Conservation (phyloP, 2,797 vertebrate genomes). For the Tympanoctomys barrerae region DNA sequence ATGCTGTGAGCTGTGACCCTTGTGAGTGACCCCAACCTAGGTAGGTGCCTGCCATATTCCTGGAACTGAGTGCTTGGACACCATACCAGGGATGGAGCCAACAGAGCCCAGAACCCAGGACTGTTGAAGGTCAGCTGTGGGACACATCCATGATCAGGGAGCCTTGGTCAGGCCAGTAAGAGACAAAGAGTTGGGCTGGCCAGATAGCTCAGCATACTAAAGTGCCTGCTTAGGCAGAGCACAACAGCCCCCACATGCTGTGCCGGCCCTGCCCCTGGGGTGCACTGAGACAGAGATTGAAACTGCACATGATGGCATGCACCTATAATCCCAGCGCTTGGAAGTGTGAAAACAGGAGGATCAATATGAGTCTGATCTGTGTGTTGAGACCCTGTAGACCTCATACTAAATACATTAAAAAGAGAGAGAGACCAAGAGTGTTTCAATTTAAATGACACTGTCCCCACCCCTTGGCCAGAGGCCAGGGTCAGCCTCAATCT, state of each 20-base stretch:
- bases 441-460: not conserved
- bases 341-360: too few relatives aligned
- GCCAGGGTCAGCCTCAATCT: not conserved
- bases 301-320: too few relatives aligned
- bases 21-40: not conserved
- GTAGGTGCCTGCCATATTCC: not conserved
- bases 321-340: too few relatives aligned
- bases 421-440: not conserved
- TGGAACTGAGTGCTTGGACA: not conserved
- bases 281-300: too few relatives aligned
- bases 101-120: not conserved
- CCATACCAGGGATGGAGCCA: not conserved
- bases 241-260: too few relatives aligned
- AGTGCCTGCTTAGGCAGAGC: too few relatives aligned
- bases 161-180: not conserved
- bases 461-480: not conserved
- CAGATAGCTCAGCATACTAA: too few relatives aligned
- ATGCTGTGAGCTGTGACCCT: not conserved
- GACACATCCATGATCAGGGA: not conserved
- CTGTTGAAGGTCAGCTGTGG: not conserved
- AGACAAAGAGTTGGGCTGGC: not conserved
- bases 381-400: too few relatives aligned
- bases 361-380: too few relatives aligned
- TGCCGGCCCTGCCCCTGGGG: too few relatives aligned
- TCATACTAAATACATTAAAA: too few relatives aligned